Evolutionary conservation across 2,113 vertebrate genomes (phyloP), one percentile per base, ranked within the genome.

Genomic region (Panthera tigris): DNA sequence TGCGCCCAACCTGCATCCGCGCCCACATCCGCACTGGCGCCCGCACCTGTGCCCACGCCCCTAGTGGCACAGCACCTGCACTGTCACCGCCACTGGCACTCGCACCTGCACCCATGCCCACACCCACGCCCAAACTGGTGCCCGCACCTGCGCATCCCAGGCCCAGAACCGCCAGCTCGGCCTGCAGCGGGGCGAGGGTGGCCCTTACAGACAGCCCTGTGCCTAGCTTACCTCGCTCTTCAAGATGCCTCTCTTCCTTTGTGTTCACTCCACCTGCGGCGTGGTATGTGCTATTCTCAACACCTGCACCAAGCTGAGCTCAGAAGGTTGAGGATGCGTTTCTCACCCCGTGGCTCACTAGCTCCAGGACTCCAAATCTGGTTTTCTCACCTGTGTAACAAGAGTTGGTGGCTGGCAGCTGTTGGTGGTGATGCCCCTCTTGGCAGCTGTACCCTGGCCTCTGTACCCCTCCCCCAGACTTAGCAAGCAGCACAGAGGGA

Each of bases 351-450:
- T 29, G 0, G 36, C 31, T 57, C 16, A 16, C 71, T 18, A 29
- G 29, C 79, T 52, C 33, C 0, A 10, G 8, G n/a, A 27, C 50
- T 5, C 29, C 16, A 29, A n/a, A 63, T 39, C 13, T 0, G 5
- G 55, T n/a, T 36, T 52, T 39, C 45, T 65, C 48, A 3, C 6
- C 41, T 33, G 33, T 3, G 36, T 79, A 19, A 25, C 48, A 11
- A n/a, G 78, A 52, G 0, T 5, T 31, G 18, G 18, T 19, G 18
- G 23, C 1, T 0, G 27, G 61, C 14, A 71, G 36, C 55, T 55
- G 68, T 52, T n/a, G 3, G 0, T 3, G 8, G 23, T 7, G 9
- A 33, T 0, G 0, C 13, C 84, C 16, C 23, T 84, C 52, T 31
- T 36, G 41, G 14, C 3, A 48, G 14, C 16, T 27, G 63, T 27